These are phyloP conservation scores for Cydia fagiglandana DNA, from an alignment of 1,140 invertebrate genomes.

Conservation along the genomic window DNA sequence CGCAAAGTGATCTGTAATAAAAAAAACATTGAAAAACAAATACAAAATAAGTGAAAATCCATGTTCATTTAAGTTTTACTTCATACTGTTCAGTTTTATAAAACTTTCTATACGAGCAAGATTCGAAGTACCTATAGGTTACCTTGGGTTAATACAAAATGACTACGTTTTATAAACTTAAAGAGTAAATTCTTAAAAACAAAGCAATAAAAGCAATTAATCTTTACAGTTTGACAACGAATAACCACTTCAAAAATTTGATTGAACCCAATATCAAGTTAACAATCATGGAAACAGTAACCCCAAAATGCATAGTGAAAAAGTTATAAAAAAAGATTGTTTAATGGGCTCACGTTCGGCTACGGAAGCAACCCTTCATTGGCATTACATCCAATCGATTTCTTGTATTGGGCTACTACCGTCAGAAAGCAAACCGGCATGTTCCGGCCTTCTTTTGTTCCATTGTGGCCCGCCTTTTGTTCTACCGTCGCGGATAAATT, in stretches of 20 bases:
- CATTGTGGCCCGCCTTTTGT: slow-evolving; percentile 69
- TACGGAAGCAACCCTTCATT: slow-evolving; percentile 57
- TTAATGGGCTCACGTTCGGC: slow-evolving; percentile 3
- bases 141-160: too few relatives aligned
- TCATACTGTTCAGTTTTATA: too few relatives aligned
- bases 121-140: too few relatives aligned
- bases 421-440: slow-evolving; percentile 67
- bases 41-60: too few relatives aligned
- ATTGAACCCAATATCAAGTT: neutral
- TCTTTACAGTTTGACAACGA: neutral
- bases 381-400: slow-evolving; percentile 65
- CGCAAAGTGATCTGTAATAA: too few relatives aligned
- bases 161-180: too few relatives aligned
- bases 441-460: slow-evolving; percentile 68
- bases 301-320: neutral
- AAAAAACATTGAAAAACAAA: too few relatives aligned
- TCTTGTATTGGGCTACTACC: slow-evolving; percentile 67
- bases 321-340: neutral
- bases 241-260: neutral
- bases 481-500: slow-evolving; percentile 62
- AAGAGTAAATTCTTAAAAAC: too few relatives aligned
- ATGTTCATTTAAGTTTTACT: too few relatives aligned
- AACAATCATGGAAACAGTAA: neutral
- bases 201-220: too few relatives aligned
- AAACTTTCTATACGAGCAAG: too few relatives aligned